Base-by-base conservation (phyloP, 1,140 invertebrate genomes). In the Macrosteles quadrilineatus region DNA sequence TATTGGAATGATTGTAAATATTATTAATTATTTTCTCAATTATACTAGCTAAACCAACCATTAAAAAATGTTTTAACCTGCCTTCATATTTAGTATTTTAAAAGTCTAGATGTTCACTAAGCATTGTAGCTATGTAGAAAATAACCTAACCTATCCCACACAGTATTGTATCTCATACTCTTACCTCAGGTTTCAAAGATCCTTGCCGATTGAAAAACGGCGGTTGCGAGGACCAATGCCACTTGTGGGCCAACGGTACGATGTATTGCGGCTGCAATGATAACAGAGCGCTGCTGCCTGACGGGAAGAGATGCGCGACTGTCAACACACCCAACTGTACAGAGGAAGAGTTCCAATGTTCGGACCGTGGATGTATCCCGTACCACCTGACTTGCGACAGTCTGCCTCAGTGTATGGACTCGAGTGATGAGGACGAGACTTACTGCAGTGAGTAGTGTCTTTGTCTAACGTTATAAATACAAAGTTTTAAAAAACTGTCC, bases 331-430 rank as follows among this genome's bases (percentile, higher is more conserved):
- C 30, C 17, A 27, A 71, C 40, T 76, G 75, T 67, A 55, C 64
- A n/a, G 29, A 40, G 17, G 23, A 71, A 27, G 67, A 75, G 66
- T 86, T 86, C 75, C 75, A 77, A 43, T 91, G 90, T 76, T 78
- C 80, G 0, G 84, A 86, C 77, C 86, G 86, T 12, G 80, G 80
- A 19, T 95, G 93, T 79, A 90, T 97, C 71, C 90, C 92, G 0
- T 83, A 86, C 71, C 83, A 87, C 68, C 82, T 92, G 17, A 92
- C 92, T 9, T 96, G 94, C 78, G 89, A 96, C 80, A 86, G 86
- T 19, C 82, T 88, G 6, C 65, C 80, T 1, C 89, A 95, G 77
- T 96, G 95, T 76, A 77, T 80, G 17, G 91, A 93, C 78, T 82
- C 82, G 0, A 90, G 87, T 65, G 95, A 97, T 80, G 95, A 97